Evolutionary conservation across 2,113 vertebrate genomes (phyloP).

Genomic region (Nestor notabilis): DNA sequence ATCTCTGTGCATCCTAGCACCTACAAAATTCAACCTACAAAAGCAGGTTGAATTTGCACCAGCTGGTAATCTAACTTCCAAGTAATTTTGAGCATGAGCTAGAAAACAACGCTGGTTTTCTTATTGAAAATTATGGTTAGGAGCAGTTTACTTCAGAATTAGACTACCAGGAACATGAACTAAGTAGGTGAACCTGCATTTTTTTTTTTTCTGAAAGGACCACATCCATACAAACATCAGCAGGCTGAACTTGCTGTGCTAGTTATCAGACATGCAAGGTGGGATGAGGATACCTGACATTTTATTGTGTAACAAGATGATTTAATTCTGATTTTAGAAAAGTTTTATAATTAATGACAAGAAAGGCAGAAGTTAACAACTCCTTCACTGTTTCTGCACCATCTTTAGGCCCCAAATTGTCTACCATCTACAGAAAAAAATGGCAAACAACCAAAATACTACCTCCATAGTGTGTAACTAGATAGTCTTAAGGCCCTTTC

Average conservation of each 20-base stretch:
- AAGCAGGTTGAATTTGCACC: not conserved
- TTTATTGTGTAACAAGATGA: not conserved
- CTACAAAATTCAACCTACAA: not conserved
- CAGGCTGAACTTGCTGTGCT: not conserved
- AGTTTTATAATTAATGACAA: not conserved
- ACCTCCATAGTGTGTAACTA: not conserved
- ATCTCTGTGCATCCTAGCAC: not conserved
- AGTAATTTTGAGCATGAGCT: not conserved
- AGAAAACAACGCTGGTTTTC: not conserved
- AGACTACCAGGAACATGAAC: not conserved
- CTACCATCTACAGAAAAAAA: not conserved
- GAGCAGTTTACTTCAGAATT: not conserved
- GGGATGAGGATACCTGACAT: not conserved
- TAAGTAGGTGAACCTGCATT: not conserved
- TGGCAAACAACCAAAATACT: not conserved
- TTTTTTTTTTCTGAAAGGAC: not conserved
- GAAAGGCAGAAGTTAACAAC: not conserved
- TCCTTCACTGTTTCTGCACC: not conserved
- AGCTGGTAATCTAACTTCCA: not conserved
- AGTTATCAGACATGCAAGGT: not conserved
- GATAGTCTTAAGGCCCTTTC: not conserved
- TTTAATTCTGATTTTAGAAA: not conserved
- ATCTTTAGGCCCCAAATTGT: not conserved
- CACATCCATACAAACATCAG: not conserved
- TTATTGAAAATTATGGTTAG: not conserved